Evolutionary conservation across 2,888 invertebrate genomes (phyloP).

Genomic region (Ennomos fuscantarius): DNA sequence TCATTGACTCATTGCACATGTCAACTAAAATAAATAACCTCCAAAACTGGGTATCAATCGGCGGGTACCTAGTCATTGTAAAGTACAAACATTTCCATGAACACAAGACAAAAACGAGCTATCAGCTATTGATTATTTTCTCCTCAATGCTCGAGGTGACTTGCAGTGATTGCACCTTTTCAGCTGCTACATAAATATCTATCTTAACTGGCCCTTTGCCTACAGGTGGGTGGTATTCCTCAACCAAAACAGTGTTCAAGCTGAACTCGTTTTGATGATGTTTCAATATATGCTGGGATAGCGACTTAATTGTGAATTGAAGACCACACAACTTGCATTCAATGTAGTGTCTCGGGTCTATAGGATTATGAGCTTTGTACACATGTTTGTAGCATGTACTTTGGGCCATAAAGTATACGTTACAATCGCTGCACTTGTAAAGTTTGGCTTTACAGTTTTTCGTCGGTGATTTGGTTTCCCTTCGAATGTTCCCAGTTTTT

Average conservation of each 20-base stretch:
- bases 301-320: constrained; percentile 54
- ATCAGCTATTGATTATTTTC: not conserved
- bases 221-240: constrained; percentile 46
- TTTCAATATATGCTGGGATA: constrained; percentile 52
- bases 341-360: constrained; percentile 59
- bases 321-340: constrained; percentile 64
- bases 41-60: too few relatives aligned
- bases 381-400: constrained; percentile 54
- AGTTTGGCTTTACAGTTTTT: constrained; percentile 18
- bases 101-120: too few relatives aligned
- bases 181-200: constrained; percentile 50
- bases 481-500: not conserved
- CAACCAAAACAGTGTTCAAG: constrained; percentile 52
- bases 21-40: too few relatives aligned
- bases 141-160: constrained; percentile 53
- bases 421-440: constrained; percentile 53
- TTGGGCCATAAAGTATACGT: constrained; percentile 55
- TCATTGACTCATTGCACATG: too few relatives aligned
- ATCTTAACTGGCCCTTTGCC: constrained; percentile 22
- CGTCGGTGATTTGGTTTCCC: not conserved
- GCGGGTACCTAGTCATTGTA: too few relatives aligned
- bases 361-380: constrained; percentile 38
- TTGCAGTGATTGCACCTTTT: constrained; percentile 55
- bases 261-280: constrained; percentile 54
- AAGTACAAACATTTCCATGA: too few relatives aligned